Percentiles rank a stretch among this genome's conserved stretches.
Conservation (phyloP, 2,888 invertebrate genomes). For the Danaus chrysippus region DNA sequence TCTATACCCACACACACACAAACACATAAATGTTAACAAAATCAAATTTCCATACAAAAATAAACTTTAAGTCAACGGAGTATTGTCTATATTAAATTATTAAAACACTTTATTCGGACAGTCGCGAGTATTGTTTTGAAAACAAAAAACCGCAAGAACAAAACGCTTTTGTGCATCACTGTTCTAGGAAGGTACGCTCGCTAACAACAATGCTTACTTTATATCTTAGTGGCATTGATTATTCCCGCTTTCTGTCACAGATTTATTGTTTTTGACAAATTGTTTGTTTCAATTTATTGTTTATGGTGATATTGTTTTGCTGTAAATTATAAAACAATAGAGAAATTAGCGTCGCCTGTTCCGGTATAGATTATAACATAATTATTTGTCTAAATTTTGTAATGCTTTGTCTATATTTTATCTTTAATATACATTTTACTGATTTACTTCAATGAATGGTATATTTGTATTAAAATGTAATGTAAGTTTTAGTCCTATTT, state of each 20-base stretch:
- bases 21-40: constrained; percentile 14
- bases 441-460: too few species aligned
- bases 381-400: not conserved
- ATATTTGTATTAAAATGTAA: too few species aligned
- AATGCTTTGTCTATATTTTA: too few species aligned
- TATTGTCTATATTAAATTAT: constrained; percentile 10
- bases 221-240: constrained; percentile 14
- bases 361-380: not conserved
- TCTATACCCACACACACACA: constrained; percentile 5
- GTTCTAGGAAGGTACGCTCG: constrained; percentile 32
- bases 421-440: too few species aligned
- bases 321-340: constrained; percentile 4
- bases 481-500: not conserved
- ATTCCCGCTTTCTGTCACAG: constrained; percentile 7
- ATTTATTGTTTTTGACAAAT: constrained; percentile 13
- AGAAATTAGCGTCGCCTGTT: not conserved
- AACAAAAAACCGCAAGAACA: constrained; percentile 62
- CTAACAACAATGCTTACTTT: constrained; percentile 23
- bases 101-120: constrained; percentile 41
- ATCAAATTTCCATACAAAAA: not conserved
- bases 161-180: constrained; percentile 36
- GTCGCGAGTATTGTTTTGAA: constrained; percentile 50
- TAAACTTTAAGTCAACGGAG: not conserved
- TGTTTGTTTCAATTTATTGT: constrained; percentile 3
- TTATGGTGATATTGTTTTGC: constrained; percentile 1